phyloP scores from a whole-genome alignment of 2,113 vertebrate genomes.

The Serilophus lunatus region DNA sequence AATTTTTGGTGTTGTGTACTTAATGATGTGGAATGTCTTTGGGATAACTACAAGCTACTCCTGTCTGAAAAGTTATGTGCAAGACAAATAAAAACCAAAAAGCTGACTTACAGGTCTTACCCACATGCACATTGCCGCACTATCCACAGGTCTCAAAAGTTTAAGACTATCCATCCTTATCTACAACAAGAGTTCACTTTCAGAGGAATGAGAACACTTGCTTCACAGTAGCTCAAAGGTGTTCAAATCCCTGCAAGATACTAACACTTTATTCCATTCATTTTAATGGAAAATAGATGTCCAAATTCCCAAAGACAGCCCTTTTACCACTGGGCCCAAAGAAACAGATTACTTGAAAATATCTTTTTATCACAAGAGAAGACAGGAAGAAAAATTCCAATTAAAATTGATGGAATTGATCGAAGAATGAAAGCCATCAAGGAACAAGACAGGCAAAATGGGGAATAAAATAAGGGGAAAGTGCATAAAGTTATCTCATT shows the following conservation, averaged over 20 bases:
- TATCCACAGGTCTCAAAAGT: slow-evolving; percentile 1
- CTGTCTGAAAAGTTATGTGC: background rate
- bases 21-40: background rate
- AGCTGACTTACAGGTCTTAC: background rate
- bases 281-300: slow-evolving; percentile 60
- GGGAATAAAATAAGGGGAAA: slow-evolving; percentile 52
- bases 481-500: slow-evolving; percentile 17
- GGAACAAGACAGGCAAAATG: slow-evolving; percentile 32
- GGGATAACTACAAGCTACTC: background rate
- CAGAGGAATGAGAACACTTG: background rate
- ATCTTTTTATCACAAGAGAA: slow-evolving; percentile 62
- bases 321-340: slow-evolving; percentile 51
- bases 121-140: background rate
- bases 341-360: slow-evolving; percentile 57
- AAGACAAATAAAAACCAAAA: slow-evolving; percentile 5
- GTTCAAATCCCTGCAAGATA: slow-evolving; percentile 51
- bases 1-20: background rate
- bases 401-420: slow-evolving; percentile 64
- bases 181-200: background rate
- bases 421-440: slow-evolving; percentile 53
- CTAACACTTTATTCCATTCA: slow-evolving; percentile 15
- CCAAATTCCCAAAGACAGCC: slow-evolving; percentile 55
- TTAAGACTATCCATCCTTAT: background rate
- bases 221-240: slow-evolving; percentile 42
- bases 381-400: slow-evolving; percentile 58